Evolutionary conservation across 1,140 invertebrate genomes (phyloP).

Genomic region (Bombus turneri): DNA sequence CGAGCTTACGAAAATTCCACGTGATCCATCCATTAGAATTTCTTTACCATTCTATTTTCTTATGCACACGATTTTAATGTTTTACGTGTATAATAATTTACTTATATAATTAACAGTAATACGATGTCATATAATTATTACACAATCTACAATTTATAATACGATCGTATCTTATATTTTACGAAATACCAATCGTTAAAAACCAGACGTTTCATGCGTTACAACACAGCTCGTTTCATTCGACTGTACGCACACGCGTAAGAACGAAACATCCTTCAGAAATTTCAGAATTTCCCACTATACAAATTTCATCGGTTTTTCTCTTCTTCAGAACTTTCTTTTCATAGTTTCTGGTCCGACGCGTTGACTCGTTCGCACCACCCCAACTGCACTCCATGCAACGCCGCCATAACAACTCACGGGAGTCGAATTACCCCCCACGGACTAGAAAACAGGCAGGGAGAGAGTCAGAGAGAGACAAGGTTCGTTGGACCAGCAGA

Average conservation of each 20-base stretch:
- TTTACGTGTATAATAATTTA: no score
- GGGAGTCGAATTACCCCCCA: constrained; percentile 41
- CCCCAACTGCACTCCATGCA: constrained; percentile 30
- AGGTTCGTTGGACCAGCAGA: constrained; percentile 36
- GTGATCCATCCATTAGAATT: neutral
- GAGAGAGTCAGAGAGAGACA: neutral
- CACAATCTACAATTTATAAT: no score
- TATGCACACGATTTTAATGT: no score
- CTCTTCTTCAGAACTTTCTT: neutral
- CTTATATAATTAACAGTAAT: no score
- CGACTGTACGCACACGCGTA: neutral
- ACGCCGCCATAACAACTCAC: constrained; percentile 43
- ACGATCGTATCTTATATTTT: no score
- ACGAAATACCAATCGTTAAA: no score
- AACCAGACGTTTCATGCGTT: no score
- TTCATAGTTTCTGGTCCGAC: neutral
- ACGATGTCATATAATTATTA: no score
- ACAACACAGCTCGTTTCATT: no score
- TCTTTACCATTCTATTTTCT: neutral
- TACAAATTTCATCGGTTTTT: no score
- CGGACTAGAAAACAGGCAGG: neutral
- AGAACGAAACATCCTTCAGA: neutral
- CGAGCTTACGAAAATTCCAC: neutral
- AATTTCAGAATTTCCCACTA: neutral
- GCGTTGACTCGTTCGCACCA: constrained; percentile 41